Evolutionary conservation across 2,888 invertebrate species (phyloP).

Genomic region (Yponomeuta malinellus): DNA sequence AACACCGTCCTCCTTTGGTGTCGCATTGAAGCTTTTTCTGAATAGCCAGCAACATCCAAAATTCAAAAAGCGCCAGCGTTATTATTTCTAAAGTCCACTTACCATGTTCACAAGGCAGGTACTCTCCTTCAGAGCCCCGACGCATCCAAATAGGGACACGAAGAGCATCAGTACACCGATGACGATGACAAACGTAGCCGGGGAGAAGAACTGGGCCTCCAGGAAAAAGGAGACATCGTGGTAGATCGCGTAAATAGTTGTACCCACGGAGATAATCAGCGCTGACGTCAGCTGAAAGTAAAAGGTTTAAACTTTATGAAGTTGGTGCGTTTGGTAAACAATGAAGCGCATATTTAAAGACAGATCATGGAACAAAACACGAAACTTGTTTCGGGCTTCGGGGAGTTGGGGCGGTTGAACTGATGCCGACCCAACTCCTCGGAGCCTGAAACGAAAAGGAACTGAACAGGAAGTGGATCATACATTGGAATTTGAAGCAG

Average conservation of each 20-base stretch:
- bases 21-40: no score
- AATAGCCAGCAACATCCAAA: no score
- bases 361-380: no score
- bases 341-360: not conserved
- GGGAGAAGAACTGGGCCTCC: slow-evolving; percentile 85
- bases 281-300: slow-evolving; percentile 81
- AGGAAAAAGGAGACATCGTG: slow-evolving; percentile 86
- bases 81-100: slow-evolving; percentile 35
- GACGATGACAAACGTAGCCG: slow-evolving; percentile 88
- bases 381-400: no score
- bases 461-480: no score
- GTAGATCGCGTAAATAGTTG: slow-evolving; percentile 82
- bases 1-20: no score
- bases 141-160: slow-evolving; percentile 92
- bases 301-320: not conserved
- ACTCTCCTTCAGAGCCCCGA: slow-evolving; percentile 92
- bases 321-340: not conserved
- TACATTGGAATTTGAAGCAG: no score
- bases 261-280: slow-evolving; percentile 82
- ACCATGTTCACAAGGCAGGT: slow-evolving; percentile 89
- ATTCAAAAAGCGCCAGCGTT: no score
- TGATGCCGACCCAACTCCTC: no score
- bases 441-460: no score
- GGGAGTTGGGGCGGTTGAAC: no score
- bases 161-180: slow-evolving; percentile 89